Base-by-base conservation (phyloP, 2,113 vertebrate genomes). In the Mellivora capensis region DNA sequence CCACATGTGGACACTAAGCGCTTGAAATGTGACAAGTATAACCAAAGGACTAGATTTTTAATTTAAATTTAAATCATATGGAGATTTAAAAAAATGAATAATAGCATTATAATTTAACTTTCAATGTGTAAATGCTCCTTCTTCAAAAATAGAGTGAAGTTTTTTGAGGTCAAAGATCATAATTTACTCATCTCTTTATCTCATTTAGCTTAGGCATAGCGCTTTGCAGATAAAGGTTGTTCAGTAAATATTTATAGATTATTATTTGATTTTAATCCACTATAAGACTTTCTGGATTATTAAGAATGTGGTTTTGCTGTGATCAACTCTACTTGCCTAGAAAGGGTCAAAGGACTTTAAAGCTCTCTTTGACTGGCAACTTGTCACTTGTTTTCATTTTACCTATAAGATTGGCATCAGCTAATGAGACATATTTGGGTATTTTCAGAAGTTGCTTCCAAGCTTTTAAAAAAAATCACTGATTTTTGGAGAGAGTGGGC, bases 381-480 rank as follows among this genome's bases (percentile, higher is more conserved):
- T 89, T 64, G 37, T 3, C 23, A 83, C 52, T 87, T 62, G 14
- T 87, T 71, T 31, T 29, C 11, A 5, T 49, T 25, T 86, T 86
- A 23, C 44, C 9, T 82, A 21, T 0, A 47, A 88, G 79, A 86
- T 8, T 54, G 86, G 49, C 21, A 47, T 39, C 54, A 34, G 39
- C 59, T 57, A 87, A 72, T 9, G 31, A 93, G 52, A 80, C 10
- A 27, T 15, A 7, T 91, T 94, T 93, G 34, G n/a, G 31, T 96
- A 88, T 96, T 97, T 96, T 96, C 82, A 97, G 90, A 96, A 86
- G 27, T 81, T 54, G 39, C 49, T 93, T 69, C 85, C 67, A 72
- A 96, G 62, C n/a, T 82, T 96, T 96, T 49, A 57, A 93, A 95
- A 62, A 90, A 81, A 61, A 76, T n/a, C 42, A 34, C 47, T 62